phyloP scores from a whole-genome alignment of 2,888 invertebrate species.

The Nowickia ferox region DNA sequence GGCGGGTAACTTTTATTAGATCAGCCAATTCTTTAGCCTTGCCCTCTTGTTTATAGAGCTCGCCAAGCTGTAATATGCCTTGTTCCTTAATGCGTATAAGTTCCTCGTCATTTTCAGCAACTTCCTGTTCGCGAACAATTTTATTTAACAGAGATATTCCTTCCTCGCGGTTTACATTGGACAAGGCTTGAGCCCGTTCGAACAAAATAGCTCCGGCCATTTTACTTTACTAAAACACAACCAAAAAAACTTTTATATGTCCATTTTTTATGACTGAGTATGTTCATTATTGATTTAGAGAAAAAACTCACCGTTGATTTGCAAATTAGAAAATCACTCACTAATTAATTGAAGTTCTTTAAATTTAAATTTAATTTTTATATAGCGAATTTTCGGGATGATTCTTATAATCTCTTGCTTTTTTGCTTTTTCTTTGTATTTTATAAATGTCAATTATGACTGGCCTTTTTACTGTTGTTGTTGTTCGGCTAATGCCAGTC shows the following conservation, averaged over 20 bases:
- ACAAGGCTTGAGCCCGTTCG: constrained; percentile 91
- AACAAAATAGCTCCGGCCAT: constrained; percentile 97
- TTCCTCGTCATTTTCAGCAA: constrained; percentile 93
- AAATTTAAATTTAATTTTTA: constrained; percentile 55
- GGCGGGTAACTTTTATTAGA: constrained; percentile 96
- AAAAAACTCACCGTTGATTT: constrained; percentile 45
- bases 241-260: not conserved
- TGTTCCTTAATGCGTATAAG: constrained; percentile 96
- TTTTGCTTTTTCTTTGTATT: constrained; percentile 75
- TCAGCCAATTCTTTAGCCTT: constrained; percentile 96
- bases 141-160: constrained; percentile 89
- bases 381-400: constrained; percentile 70
- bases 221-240: constrained; percentile 75
- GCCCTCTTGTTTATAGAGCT: constrained; percentile 95
- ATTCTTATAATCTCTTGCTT: constrained; percentile 73
- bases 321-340: constrained; percentile 21
- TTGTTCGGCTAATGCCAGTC: constrained; percentile 80
- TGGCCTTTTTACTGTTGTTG: constrained; percentile 53
- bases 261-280: not conserved
- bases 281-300: not conserved
- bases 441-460: constrained; percentile 69
- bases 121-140: constrained; percentile 90
- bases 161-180: constrained; percentile 89
- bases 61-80: constrained; percentile 95
- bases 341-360: constrained; percentile 47